These are phyloP conservation scores for Pteria penguin DNA, from an alignment of 2,888 invertebrate species.

Conservation along the genomic window DNA sequence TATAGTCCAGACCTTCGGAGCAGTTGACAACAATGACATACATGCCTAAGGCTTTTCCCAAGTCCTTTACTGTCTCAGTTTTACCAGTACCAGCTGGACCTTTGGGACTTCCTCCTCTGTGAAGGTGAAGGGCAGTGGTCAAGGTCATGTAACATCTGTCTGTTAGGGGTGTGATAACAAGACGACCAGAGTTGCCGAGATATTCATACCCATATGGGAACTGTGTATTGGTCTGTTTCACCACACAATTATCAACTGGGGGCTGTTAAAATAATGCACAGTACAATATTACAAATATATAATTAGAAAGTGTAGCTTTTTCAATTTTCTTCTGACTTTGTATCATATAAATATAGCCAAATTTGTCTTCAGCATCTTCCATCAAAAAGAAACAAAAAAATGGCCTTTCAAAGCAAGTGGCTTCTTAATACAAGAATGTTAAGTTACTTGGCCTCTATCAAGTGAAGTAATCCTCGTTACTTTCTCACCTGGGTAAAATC, in stretches of 20 bases:
- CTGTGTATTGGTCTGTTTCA: conserved; percentile 89
- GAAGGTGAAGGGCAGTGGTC: conserved; percentile 92
- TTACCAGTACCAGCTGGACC: conserved; percentile 94
- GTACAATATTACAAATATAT: no score
- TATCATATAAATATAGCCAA: no score
- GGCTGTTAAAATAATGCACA: conserved; percentile 21
- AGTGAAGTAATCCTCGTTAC: no score
- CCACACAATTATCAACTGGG: conserved; percentile 86
- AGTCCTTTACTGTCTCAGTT: conserved; percentile 94
- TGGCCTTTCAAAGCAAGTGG: no score
- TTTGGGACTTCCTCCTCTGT: conserved; percentile 94
- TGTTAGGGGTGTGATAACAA: conserved; percentile 94
- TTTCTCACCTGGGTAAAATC: no score
- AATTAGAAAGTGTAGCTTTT: no score
- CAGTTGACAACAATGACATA: conserved; percentile 97
- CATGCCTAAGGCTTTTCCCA: conserved; percentile 92
- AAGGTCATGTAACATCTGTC: conserved; percentile 95
- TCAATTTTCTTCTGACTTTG: no score
- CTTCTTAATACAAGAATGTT: no score
- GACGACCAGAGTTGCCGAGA: conserved; percentile 92
- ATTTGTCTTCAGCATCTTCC: no score
- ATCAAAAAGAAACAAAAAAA: no score
- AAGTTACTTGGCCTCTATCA: no score
- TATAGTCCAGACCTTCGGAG: conserved; percentile 94
- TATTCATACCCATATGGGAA: conserved; percentile 92